phyloP scores from a whole-genome alignment of 2,113 vertebrate species.

The Psettodes erumei region DNA sequence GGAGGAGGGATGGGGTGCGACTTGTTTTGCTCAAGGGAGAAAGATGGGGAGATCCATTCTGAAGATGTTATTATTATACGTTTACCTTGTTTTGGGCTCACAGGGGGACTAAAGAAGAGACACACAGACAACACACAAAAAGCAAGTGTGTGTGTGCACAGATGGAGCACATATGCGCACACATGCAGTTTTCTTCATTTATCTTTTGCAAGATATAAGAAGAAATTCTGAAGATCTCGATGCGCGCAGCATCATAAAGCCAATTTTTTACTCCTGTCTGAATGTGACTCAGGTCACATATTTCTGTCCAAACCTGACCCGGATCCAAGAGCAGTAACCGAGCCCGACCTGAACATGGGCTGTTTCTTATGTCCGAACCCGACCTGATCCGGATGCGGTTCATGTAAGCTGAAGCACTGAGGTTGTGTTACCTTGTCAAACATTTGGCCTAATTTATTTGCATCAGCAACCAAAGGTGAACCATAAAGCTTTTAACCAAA shows the following conservation, averaged over 20 bases:
- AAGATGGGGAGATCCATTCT: conserved; percentile 79
- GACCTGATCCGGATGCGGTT: too few species aligned
- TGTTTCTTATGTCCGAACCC: too few species aligned
- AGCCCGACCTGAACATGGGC: too few species aligned
- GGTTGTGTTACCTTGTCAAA: too few species aligned
- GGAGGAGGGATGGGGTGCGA: conserved; percentile 46
- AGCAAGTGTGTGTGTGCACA: conserved; percentile 1
- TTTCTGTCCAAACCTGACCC: too few species aligned
- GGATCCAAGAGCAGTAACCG: too few species aligned
- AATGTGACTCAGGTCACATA: too few species aligned
- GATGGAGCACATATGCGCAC: background rate
- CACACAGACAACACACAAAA: conserved; percentile 18
- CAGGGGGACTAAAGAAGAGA: conserved; percentile 42
- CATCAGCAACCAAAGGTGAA: background rate
- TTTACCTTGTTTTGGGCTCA: conserved; percentile 82
- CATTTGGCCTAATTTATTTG: background rate
- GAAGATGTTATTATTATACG: conserved; percentile 82
- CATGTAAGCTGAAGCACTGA: too few species aligned
- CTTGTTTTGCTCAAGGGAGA: conserved; percentile 82
- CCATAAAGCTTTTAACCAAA: background rate
- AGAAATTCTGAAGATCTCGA: background rate
- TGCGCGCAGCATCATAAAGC: background rate
- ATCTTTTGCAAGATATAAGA: background rate
- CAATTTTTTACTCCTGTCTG: background rate
- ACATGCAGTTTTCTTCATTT: background rate